A percentile compares a stretch with the other conserved stretches of the same genome.
Evolutionary conservation across 2,888 invertebrate species (phyloP).

Genomic region (Myopa testacea): DNA sequence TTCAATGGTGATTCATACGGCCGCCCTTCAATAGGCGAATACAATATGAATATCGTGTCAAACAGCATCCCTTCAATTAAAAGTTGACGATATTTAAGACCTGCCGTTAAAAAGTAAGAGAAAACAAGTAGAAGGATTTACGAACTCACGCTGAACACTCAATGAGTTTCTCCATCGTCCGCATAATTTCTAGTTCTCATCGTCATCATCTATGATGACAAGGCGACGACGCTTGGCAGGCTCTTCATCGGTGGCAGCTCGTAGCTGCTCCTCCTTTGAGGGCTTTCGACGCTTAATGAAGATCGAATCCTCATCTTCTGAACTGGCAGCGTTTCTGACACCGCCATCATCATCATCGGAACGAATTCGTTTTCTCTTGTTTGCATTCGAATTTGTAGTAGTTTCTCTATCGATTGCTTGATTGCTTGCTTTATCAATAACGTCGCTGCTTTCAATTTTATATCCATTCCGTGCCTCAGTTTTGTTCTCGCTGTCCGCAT

Average conservation of each 20-base stretch:
- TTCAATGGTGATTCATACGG: too few relatives aligned
- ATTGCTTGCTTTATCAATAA: conserved; percentile 55
- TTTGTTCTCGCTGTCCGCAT: too few relatives aligned
- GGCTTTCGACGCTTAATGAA: conserved; percentile 62
- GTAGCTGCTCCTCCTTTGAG: conserved; percentile 45
- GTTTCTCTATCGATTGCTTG: conserved; percentile 31
- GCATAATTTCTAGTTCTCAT: conserved; percentile 52
- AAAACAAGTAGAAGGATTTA: conserved; percentile 1
- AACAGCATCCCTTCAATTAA: conserved; percentile 27
- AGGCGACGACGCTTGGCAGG: conserved; percentile 65
- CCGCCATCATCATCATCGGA: conserved; percentile 40
- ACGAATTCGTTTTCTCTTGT: conserved; percentile 46
- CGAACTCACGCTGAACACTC: background rate
- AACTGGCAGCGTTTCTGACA: conserved; percentile 24
- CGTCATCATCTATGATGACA: conserved; percentile 65
- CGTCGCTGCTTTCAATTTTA: conserved; percentile 38
- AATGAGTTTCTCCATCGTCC: conserved; percentile 21
- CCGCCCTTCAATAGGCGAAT: too few relatives aligned
- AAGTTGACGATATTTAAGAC: conserved; percentile 19
- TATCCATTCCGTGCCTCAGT: conserved; percentile 35
- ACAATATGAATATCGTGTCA: too few relatives aligned
- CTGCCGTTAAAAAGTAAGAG: background rate
- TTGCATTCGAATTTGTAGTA: conserved; percentile 40
- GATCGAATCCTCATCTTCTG: conserved; percentile 57
- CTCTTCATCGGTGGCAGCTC: conserved; percentile 45